Evolutionary conservation across 2,797 vertebrate species (phyloP).

Genomic region (Saguinus oedipus): DNA sequence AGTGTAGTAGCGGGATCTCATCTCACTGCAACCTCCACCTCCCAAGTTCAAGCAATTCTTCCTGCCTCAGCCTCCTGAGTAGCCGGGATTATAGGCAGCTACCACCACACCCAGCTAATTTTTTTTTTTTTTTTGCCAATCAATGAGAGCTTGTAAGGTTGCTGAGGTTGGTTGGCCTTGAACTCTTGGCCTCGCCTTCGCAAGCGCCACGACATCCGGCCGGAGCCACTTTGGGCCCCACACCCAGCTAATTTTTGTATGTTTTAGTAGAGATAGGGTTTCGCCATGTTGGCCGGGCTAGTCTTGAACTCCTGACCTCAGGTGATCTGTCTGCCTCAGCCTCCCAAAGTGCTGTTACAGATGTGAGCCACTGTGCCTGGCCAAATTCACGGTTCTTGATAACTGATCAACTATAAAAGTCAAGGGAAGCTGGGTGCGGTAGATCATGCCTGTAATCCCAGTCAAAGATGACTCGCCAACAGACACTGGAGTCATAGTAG

Average conservation of each 20-base stretch:
- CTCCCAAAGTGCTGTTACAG: background rate
- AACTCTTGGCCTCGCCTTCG: too few relatives aligned
- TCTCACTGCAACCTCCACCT: background rate
- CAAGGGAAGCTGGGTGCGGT: background rate
- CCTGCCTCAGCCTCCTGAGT: background rate
- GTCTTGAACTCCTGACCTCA: background rate
- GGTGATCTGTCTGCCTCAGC: background rate
- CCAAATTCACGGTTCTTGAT: background rate
- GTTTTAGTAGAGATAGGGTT: background rate
- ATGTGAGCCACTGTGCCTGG: background rate
- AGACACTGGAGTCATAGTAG: background rate
- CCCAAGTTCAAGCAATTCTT: background rate
- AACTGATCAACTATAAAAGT: background rate
- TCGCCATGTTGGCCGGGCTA: background rate
- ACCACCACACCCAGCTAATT: background rate
- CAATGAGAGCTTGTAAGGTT: too few relatives aligned
- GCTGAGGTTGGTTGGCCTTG: too few relatives aligned
- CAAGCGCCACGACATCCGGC: too few relatives aligned
- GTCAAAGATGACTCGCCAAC: too few relatives aligned
- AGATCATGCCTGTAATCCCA: background rate
- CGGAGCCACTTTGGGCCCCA: too few relatives aligned
- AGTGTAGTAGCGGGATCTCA: background rate
- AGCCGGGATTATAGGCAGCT: background rate
- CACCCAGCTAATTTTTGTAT: background rate
- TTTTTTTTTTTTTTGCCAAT: too few relatives aligned